A percentile compares a stretch with the other conserved stretches of the same genome.
Evolutionary conservation across 2,797 vertebrate genomes (phyloP).

Genomic region (Ispidina lecontei): DNA sequence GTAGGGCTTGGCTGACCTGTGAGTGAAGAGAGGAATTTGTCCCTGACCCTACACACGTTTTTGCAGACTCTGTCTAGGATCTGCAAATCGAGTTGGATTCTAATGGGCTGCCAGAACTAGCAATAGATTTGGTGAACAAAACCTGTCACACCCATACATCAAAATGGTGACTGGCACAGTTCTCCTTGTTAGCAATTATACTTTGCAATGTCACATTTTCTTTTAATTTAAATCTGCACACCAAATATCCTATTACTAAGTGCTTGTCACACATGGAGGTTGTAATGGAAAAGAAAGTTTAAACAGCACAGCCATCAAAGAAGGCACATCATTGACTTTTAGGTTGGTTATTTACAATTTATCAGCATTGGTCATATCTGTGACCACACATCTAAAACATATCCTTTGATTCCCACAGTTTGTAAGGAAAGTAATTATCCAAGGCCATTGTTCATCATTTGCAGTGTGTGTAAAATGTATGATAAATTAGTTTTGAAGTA

Average conservation of each 20-base stretch:
- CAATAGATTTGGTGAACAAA: neutral
- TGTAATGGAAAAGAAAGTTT: neutral
- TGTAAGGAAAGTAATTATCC: conserved; percentile 22
- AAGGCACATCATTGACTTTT: neutral
- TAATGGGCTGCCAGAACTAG: neutral
- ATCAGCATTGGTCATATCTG: neutral
- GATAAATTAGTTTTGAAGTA: conserved; percentile 30
- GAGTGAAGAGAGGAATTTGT: neutral
- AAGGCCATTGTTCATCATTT: neutral
- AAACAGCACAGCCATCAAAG: neutral
- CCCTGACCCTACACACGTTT: neutral
- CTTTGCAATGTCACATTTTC: neutral
- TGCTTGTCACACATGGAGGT: neutral
- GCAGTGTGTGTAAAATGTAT: neutral
- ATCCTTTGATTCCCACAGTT: conserved; percentile 24
- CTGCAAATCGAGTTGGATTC: neutral
- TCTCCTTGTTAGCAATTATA: neutral
- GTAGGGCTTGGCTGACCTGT: neutral
- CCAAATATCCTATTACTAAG: neutral
- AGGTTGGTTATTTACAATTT: conserved; percentile 22
- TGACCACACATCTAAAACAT: conserved; percentile 4
- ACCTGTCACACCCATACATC: neutral
- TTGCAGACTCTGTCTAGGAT: neutral
- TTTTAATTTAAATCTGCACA: neutral
- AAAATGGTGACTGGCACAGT: neutral